Conservation (phyloP, 2,888 invertebrate genomes). For the Drosophila borealis region DNA sequence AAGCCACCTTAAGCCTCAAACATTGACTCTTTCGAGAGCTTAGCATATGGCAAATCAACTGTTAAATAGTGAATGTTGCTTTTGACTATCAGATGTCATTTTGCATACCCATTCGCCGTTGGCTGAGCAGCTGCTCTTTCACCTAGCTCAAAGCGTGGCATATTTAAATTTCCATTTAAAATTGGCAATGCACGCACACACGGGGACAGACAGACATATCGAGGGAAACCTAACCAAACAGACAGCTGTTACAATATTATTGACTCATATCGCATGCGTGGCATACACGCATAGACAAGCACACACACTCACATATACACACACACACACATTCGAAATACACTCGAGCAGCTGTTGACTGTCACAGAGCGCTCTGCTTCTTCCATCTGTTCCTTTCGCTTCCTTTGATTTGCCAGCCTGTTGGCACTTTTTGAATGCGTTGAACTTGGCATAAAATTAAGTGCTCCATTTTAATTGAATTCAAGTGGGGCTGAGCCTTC, state of each 20-base stretch:
- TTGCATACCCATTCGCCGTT: conserved; percentile 25
- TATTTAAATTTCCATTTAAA: conserved; percentile 72
- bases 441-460: conserved; percentile 77
- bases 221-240: conserved; percentile 50
- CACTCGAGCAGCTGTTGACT: conserved; percentile 43
- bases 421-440: conserved; percentile 60
- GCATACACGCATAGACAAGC: conserved; percentile 30
- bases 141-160: conserved; percentile 43
- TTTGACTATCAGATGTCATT: conserved; percentile 50
- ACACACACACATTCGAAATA: conserved; percentile 4
- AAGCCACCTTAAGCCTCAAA: neutral
- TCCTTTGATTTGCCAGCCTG: conserved; percentile 60
- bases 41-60: conserved; percentile 47
- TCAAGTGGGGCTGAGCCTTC: conserved; percentile 39
- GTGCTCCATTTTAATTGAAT: conserved; percentile 78
- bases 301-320: conserved; percentile 6
- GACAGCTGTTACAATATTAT: conserved; percentile 78
- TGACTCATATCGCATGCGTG: conserved; percentile 75
- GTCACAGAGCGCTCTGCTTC: conserved; percentile 35
- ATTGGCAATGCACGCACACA: conserved; percentile 45
- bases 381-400: conserved; percentile 27
- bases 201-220: neutral
- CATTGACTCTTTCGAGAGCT: conserved; percentile 1
- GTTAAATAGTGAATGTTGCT: conserved; percentile 59
- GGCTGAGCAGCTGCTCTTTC: conserved; percentile 39